phyloP scores from a whole-genome alignment of 2,888 invertebrate species.

The Aethes cnicana region DNA sequence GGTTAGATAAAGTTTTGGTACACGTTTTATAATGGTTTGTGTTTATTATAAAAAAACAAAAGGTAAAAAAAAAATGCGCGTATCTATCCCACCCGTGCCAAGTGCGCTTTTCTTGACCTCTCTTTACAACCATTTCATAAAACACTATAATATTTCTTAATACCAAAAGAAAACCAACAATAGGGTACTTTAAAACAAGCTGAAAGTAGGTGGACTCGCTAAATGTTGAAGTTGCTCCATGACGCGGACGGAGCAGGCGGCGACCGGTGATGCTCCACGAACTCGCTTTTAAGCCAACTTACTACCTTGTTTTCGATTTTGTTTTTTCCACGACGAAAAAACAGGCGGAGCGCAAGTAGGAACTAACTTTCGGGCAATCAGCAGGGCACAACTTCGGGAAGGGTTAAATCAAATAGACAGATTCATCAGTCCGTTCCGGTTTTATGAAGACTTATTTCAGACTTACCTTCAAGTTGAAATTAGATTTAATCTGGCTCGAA shows the following conservation, averaged over 20 bases:
- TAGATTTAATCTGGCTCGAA: conserved; percentile 82
- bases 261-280: conserved; percentile 17
- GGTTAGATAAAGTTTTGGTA: no score
- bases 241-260: neutral
- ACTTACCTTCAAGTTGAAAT: conserved; percentile 82
- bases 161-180: no score
- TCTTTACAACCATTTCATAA: no score
- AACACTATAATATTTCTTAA: no score
- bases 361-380: conserved; percentile 80
- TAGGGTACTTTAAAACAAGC: conserved; percentile 11
- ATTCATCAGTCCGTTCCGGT: conserved; percentile 63
- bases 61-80: no score
- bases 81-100: no score
- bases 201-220: conserved; percentile 4
- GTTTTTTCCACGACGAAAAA: conserved; percentile 71
- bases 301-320: conserved; percentile 76
- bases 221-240: conserved; percentile 15
- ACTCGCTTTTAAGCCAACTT: conserved; percentile 65
- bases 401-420: conserved; percentile 79
- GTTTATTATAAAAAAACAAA: no score
- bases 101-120: no score
- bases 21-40: no score
- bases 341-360: conserved; percentile 64
- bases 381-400: conserved; percentile 71
- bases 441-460: conserved; percentile 83